Percentiles rank a stretch among this genome's conserved stretches.
These are phyloP conservation scores for Herpetotheres cachinnans DNA, from an alignment of 2,113 vertebrate species.

Conservation along the genomic window DNA sequence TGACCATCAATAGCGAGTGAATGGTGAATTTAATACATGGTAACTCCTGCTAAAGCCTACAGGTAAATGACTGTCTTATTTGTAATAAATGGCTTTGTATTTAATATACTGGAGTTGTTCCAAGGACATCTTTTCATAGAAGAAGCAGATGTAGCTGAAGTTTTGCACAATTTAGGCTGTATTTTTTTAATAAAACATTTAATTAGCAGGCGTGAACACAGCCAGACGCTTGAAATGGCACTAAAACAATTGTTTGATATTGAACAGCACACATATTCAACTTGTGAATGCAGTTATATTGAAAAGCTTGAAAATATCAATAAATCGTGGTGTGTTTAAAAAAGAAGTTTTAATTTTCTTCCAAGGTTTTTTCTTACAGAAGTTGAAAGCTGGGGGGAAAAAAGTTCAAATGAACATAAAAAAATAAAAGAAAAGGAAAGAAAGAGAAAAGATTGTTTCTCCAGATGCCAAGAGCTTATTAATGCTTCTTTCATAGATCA, in stretches of 20 bases:
- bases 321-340: slow-evolving; percentile 68
- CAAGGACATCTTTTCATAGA: slow-evolving; percentile 82
- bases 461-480: slow-evolving; percentile 48
- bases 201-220: slow-evolving; percentile 80
- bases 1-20: slow-evolving; percentile 43
- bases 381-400: slow-evolving; percentile 52
- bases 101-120: slow-evolving; percentile 78
- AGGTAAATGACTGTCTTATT: slow-evolving; percentile 74
- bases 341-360: slow-evolving; percentile 79
- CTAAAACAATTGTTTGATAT: slow-evolving; percentile 81
- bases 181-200: slow-evolving; percentile 74
- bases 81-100: slow-evolving; percentile 69
- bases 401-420: slow-evolving; percentile 56
- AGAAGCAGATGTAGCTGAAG: slow-evolving; percentile 81
- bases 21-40: slow-evolving; percentile 49
- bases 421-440: not conserved
- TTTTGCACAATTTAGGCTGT: slow-evolving; percentile 76
- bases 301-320: slow-evolving; percentile 78
- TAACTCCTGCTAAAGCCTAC: slow-evolving; percentile 66
- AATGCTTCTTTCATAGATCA: not conserved
- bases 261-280: slow-evolving; percentile 72
- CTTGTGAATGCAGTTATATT: slow-evolving; percentile 68
- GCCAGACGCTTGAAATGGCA: slow-evolving; percentile 73
- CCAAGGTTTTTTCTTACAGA: slow-evolving; percentile 77
- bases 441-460: slow-evolving; percentile 43